phyloP scores from a whole-genome alignment of 2,888 invertebrate species.

The Sclerodermus sp. region DNA sequence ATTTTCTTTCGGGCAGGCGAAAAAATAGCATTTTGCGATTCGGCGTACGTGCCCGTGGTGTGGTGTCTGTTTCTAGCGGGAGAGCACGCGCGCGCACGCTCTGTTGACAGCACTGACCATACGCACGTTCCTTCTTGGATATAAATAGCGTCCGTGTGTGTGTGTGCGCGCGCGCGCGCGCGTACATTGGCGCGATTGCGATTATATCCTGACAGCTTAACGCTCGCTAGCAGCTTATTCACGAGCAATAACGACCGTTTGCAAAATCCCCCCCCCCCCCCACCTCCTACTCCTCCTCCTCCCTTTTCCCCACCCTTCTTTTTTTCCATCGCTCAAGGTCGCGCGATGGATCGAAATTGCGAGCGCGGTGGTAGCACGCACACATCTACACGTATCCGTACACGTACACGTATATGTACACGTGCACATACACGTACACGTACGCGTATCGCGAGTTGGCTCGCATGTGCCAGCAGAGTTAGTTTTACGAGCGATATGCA shows the following conservation, averaged over 20 bases:
- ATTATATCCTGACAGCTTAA: slow-evolving; percentile 11
- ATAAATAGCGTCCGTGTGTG: not conserved
- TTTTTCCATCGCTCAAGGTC: too few relatives aligned
- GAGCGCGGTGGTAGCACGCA: too few relatives aligned
- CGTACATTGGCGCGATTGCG: slow-evolving; percentile 11
- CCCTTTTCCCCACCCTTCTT: too few relatives aligned
- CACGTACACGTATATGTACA: not conserved
- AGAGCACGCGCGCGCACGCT: slow-evolving; percentile 13
- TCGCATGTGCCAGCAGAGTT: too few relatives aligned
- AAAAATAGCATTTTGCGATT: too few relatives aligned
- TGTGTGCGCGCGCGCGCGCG: slow-evolving; percentile 16
- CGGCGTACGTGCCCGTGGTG: too few relatives aligned
- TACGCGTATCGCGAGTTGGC: not conserved
- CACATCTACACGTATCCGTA: not conserved
- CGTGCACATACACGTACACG: not conserved
- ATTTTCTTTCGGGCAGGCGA: too few relatives aligned
- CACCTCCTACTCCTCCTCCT: not conserved
- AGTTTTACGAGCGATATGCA: too few relatives aligned
- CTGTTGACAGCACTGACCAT: not conserved
- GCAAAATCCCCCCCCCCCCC: not conserved
- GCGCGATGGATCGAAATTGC: too few relatives aligned
- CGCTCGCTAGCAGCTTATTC: slow-evolving; percentile 15
- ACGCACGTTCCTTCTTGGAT: not conserved
- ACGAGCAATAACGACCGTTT: slow-evolving; percentile 7
- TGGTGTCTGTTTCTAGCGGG: too few relatives aligned